A percentile compares a stretch with the other conserved stretches of the same genome.
These are phyloP conservation scores for Coryphaenoides rupestris DNA, from an alignment of 2,113 vertebrate genomes.

Conservation along the genomic window DNA sequence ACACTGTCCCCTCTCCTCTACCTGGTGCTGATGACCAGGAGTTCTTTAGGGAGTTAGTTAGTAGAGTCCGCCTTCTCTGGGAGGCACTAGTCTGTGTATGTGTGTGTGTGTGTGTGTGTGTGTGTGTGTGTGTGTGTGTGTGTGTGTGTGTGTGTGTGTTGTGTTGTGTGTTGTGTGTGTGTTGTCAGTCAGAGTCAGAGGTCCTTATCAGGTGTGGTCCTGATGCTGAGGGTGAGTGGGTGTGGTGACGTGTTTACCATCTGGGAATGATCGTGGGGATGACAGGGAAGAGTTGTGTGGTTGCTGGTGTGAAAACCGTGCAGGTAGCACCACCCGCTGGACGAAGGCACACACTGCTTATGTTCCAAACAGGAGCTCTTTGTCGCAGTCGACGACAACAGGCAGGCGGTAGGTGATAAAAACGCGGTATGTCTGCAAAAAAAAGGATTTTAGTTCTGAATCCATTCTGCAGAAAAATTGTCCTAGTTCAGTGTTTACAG, in stretches of 20 bases:
- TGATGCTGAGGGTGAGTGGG: background rate
- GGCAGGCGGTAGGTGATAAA: too few species aligned
- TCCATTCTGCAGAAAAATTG: background rate
- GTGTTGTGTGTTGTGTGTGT: too few species aligned
- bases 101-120: background rate
- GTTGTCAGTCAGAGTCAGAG: constrained; percentile 1
- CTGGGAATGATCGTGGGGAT: background rate
- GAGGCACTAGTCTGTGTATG: background rate
- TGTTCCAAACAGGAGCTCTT: background rate
- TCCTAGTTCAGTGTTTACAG: background rate
- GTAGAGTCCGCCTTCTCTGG: too few species aligned
- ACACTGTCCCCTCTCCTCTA: background rate
- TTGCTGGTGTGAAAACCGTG: constrained; percentile 6
- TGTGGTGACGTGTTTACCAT: background rate
- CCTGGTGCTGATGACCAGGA: too few species aligned
- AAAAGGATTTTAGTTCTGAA: background rate
- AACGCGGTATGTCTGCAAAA: background rate
- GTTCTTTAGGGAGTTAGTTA: too few species aligned
- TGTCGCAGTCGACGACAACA: too few species aligned
- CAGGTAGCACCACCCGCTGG: constrained; percentile 45
- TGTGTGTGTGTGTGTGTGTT: background rate
- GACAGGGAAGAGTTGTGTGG: background rate
- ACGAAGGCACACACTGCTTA: constrained; percentile 13
- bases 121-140: background rate
- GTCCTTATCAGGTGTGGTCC: constrained; percentile 12